Evolutionary conservation across 2,797 vertebrate genomes (phyloP), one percentile per base, ranked within the genome.

Genomic region (Dallia pectoralis): DNA sequence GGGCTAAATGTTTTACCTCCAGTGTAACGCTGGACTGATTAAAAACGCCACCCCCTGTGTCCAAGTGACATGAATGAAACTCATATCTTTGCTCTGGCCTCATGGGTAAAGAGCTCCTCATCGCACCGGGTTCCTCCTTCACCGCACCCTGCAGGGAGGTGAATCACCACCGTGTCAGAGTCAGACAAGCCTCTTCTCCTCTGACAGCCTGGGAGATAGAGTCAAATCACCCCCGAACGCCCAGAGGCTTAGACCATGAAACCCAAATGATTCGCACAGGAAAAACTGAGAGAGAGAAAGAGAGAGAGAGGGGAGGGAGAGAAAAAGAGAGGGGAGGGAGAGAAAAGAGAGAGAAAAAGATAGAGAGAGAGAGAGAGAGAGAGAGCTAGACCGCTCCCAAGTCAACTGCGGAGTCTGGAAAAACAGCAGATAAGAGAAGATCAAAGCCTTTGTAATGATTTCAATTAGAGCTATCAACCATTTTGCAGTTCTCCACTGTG

Each of bases 101-200:
- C 16, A 32, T 63, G 61, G 29, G 61, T 32, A 63, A 63, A 63
- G 53, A 27, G 22, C 22, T 27, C 9, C 53, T 59, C 53, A 27
- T 59, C 18, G n/a, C 53, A 59, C 53, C 25, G 53, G 25, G 22
- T 59, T 59, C 53, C 25, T 59, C 12, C 53, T 25, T 59, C 61
- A 63, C 61, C 16, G 12, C 66, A 14, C 66, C 22, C 40, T 44
- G 22, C 36, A 15, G 22, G 36, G 66, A 44, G 66, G 40, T 67
- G 40, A 48, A 67, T 67, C 66, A 48, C n/a, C 14, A 47, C 66
- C 9, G 40, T 48, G 67, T 49, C 67, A 68, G 67, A 7, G 67
- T 49, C 67, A 68, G 67, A 7, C 47, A 30, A 14, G 14, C 61
- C 27, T 30, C 25, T 4, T 63, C 16, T 48, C 40, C 47, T 29